phyloP scores from a whole-genome alignment of 2,888 invertebrate species.

The Vanessa cardui region DNA sequence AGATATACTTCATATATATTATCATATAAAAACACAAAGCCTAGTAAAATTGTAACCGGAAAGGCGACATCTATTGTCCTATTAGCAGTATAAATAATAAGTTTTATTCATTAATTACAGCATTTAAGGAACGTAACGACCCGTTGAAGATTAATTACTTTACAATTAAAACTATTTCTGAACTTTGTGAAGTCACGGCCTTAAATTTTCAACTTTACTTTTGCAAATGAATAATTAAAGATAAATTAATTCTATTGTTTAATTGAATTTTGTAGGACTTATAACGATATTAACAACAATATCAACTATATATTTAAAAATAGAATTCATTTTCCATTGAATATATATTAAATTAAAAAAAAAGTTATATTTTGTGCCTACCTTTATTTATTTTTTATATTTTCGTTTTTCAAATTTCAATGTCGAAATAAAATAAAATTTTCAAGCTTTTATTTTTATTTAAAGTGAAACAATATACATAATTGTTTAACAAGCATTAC shows the following conservation, averaged over 20 bases:
- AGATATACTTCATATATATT: not conserved
- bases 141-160: conserved; percentile 34
- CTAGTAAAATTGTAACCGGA: not conserved
- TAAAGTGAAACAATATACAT: no score
- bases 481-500: no score
- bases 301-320: not conserved
- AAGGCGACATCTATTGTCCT: not conserved
- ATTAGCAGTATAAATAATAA: conserved; percentile 2
- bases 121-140: conserved; percentile 23
- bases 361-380: no score
- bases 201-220: conserved; percentile 13
- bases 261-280: not conserved
- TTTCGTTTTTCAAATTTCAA: no score
- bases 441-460: no score
- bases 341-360: no score
- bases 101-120: conserved; percentile 1
- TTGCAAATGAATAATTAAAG: not conserved
- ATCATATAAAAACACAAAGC: not conserved
- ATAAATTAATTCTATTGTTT: conserved; percentile 7
- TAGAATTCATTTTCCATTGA: no score
- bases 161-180: conserved; percentile 23
- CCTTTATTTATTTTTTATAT: no score
- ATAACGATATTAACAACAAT: not conserved
- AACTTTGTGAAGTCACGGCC: conserved; percentile 23
- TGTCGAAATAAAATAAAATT: no score